These are phyloP conservation scores for Ranitomeya variabilis DNA, from an alignment of 2,113 vertebrate genomes.

Conservation along the genomic window DNA sequence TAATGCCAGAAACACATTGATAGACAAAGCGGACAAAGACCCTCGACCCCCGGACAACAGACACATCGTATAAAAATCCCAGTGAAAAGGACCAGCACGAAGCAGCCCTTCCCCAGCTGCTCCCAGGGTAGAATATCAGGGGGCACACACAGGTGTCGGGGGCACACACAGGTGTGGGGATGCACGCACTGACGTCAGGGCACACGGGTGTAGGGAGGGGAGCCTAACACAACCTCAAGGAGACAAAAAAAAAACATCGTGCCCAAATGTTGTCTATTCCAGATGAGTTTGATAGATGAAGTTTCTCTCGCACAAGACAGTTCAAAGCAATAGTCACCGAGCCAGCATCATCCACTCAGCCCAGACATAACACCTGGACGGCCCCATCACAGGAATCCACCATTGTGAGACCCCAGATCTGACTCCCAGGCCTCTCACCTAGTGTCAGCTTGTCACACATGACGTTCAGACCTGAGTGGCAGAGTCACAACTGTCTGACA, in stretches of 20 bases:
- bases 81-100: no score
- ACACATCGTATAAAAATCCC: neutral
- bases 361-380: neutral
- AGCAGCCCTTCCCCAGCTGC: no score
- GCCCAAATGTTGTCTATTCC: neutral
- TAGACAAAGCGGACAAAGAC: neutral
- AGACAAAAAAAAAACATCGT: no score
- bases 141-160: no score
- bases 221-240: no score
- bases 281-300: neutral
- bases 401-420: neutral
- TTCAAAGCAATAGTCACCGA: neutral
- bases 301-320: neutral
- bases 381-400: neutral
- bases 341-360: neutral
- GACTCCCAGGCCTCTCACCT: conserved; percentile 4
- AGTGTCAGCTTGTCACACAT: neutral
- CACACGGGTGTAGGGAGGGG: no score
- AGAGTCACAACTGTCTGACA: neutral
- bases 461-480: neutral
- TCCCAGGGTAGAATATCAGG: neutral
- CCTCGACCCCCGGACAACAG: neutral
- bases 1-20: neutral
- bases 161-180: neutral
- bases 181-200: no score